Base-by-base conservation (phyloP, 53 echinoderm and acorn worm genomes). In the Temnopleurus reevesii region DNA sequence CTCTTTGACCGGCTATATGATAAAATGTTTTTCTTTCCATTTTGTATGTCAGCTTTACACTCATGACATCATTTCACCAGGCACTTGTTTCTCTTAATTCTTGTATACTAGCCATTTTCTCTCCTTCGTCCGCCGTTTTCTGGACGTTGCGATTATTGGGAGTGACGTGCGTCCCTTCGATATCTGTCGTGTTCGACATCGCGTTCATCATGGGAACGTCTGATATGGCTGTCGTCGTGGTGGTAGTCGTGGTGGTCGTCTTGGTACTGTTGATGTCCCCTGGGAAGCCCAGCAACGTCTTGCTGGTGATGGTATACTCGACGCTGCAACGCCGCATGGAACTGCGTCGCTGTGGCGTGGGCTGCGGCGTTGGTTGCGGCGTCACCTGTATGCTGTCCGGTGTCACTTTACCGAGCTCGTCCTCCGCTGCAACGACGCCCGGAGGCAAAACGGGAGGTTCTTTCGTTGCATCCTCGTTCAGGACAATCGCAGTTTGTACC, bases 401-500 rank as follows among this genome's bases (percentile, higher is more conserved):
- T 6, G 31, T 46, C 23, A 31, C 47, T 30, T 56, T 45, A 25
- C 57, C 54, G 18, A 81, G 41, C 15, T 57, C 81, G 81, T 51
- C 63, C 24, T 55, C 58, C 65, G 44, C 47, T 26, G 35, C 71
- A 27, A 58, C 77, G 34, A 45, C 47, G 54, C 76, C 53, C 2
- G 88, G 41, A 18, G 66, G 60, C 21, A 61, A 51, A 18, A 89
- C 71, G 12, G 17, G 63, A 5, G 53, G 13, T n/a, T 91, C 86
- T 31, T 80, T 77, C 4, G 64, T 59, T 35, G 89, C 86, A 23
- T 93, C 93, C 45, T 95, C 93, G 46, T 91, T 81, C 26, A 95
- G 43, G 46, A 95, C 89, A 21, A 94, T 92, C 49, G 95, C 95
- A n/a, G 95, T 95, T 84, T 95, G 95, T 26, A 95, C 87, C 46